phyloP scores from a whole-genome alignment of 2,888 invertebrate genomes.

The Tachystola acroxantha region DNA sequence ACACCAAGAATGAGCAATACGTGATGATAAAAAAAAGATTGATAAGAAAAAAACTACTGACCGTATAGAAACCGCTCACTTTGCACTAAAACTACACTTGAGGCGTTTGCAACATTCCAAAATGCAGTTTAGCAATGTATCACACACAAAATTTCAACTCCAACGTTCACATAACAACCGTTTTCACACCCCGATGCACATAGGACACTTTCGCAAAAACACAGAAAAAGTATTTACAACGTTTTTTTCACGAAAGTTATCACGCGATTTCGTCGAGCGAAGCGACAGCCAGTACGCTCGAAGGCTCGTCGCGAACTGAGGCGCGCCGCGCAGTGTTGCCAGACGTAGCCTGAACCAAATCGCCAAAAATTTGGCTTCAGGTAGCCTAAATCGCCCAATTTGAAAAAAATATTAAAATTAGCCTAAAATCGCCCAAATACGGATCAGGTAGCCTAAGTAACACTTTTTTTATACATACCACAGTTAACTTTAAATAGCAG shows the following conservation, averaged over 20 bases:
- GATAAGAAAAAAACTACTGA: conserved; percentile 48
- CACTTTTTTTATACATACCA: too few species aligned
- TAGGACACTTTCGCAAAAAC: conserved; percentile 44
- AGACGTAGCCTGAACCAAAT: too few species aligned
- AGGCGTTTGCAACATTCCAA: conserved; percentile 62
- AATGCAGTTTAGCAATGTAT: conserved; percentile 32
- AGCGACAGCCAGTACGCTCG: conserved; percentile 27
- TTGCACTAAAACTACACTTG: conserved; percentile 33
- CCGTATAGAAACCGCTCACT: conserved; percentile 52
- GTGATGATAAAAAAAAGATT: conserved; percentile 21
- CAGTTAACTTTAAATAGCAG: too few species aligned
- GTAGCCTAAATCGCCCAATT: too few species aligned
- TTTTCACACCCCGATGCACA: conserved; percentile 32
- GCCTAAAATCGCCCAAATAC: too few species aligned
- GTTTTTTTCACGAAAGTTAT: conserved; percentile 65
- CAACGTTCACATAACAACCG: conserved; percentile 32
- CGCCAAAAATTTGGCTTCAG: too few species aligned
- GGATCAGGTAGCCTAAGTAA: too few species aligned
- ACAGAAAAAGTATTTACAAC: conserved; percentile 41
- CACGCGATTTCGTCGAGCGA: conserved; percentile 29
- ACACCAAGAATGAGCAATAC: too few species aligned
- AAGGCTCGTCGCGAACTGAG: conserved; percentile 46
- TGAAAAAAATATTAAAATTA: too few species aligned
- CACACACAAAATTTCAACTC: conserved; percentile 26
- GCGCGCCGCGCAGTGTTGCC: too few species aligned